Evolutionary conservation across 2,797 vertebrate genomes (phyloP), one percentile per base, ranked within the genome.

Genomic region (Urosaurus nigricauda): DNA sequence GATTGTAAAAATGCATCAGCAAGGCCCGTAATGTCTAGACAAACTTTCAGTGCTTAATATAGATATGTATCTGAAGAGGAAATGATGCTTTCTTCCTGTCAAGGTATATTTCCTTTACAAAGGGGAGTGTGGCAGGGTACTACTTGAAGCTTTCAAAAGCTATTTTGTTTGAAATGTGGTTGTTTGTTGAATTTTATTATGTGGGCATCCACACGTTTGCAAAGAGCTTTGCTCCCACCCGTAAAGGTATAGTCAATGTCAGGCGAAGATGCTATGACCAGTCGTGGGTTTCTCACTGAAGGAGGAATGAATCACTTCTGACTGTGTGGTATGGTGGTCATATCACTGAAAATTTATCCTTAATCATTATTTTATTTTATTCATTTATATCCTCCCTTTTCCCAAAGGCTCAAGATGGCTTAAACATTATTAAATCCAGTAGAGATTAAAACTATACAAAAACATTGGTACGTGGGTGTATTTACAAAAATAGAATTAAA

Each of bases 41-140:
- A 84, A 83, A 84, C 19, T 70, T 56, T 35, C 84, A 29, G 6
- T 40, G 60, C 32, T 88, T 83, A 75, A 88, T 75, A 63, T 88
- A 82, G 71, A 14, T 63, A 32, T 83, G 60, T 16, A 32, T 74
- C 40, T 88, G 47, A 88, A 83, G 80, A 83, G 87, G 87, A 88
- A 83, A 83, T 88, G 40, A 83, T 74, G n/a, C 43, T 53, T 77
- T 65, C 81, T 88, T 83, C 87, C 87, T 88, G 87, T 29, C 56
- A 88, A 88, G 56, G 40, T 83, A 83, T 65, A 4, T 75, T 88
- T 88, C 86, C 79, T 75, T 87, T 77, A 60, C 53, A 71, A 47
- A 17, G 14, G 53, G 82, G 35, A 47, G 70, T 37, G 51, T 56
- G 40, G 51, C 58, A 77, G 16, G 24, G 16, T 37, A 16, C 56